Conservation (phyloP, 2,888 invertebrate genomes). For the Herminia tarsipennalis region DNA sequence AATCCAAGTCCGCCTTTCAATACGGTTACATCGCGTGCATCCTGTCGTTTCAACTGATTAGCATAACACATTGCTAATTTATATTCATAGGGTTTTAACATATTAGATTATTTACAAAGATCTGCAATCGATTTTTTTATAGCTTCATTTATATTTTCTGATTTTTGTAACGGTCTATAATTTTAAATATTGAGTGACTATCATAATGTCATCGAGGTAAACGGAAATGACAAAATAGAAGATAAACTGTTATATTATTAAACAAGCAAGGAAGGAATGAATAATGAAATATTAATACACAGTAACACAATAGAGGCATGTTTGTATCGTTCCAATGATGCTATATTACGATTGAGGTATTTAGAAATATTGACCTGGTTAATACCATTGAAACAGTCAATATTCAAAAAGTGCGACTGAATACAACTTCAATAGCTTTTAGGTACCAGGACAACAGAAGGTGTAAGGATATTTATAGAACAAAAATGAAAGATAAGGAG, state of each 20-base stretch:
- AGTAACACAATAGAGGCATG: too few species aligned
- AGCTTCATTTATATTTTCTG: background rate
- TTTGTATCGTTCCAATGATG: too few species aligned
- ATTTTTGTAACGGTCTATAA: background rate
- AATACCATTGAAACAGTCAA: too few species aligned
- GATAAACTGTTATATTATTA: too few species aligned
- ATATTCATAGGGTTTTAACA: conserved; percentile 25
- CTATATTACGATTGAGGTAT: too few species aligned
- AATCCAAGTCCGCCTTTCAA: conserved; percentile 21
- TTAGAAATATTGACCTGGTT: too few species aligned
- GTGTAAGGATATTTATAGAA: conserved; percentile 26
- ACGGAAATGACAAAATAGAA: too few species aligned
- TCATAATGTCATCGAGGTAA: too few species aligned
- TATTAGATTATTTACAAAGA: background rate
- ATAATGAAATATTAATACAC: too few species aligned
- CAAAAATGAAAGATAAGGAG: conserved; percentile 26
- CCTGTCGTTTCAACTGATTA: conserved; percentile 34
- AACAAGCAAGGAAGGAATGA: too few species aligned
- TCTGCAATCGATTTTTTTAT: background rate
- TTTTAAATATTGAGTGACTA: too few species aligned
- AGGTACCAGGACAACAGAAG: conserved; percentile 1
- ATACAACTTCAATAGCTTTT: background rate
- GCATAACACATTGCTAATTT: conserved; percentile 28
- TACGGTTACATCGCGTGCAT: conserved; percentile 32
- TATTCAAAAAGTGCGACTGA: background rate